Conservation (phyloP, 2,888 invertebrate genomes). For the Loripinus fragilis region DNA sequence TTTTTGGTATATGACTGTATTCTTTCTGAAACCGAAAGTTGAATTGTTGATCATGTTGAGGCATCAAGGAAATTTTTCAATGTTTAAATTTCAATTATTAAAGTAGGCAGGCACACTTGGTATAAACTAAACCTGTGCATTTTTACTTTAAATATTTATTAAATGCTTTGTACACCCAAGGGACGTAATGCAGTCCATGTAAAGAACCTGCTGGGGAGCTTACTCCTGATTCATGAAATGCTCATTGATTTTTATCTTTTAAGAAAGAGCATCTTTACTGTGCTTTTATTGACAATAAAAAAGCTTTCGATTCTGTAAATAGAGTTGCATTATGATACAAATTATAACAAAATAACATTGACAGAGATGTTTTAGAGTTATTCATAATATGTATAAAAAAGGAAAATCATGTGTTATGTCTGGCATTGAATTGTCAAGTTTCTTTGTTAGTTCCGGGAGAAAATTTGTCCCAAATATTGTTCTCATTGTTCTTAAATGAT, state of each 20-base stretch:
- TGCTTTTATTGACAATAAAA: slow-evolving; percentile 2
- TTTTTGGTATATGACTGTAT: no score
- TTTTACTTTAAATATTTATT: no score
- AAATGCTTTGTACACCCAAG: no score
- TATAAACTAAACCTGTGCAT: no score
- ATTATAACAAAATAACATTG: background rate
- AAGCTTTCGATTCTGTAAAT: slow-evolving; percentile 1
- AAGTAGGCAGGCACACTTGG: no score
- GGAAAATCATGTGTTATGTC: slow-evolving; percentile 4
- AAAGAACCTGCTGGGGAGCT: no score
- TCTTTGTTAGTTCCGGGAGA: background rate
- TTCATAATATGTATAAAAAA: background rate
- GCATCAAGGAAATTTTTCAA: no score
- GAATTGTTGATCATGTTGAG: no score
- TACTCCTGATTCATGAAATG: no score
- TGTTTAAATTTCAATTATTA: no score
- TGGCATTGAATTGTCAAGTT: background rate
- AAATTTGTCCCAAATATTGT: background rate
- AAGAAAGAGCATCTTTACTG: background rate
- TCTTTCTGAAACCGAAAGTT: no score
- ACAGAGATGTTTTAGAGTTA: background rate
- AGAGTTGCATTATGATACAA: background rate
- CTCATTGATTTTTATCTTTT: background rate
- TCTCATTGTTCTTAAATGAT: slow-evolving; percentile 5
- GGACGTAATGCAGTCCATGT: no score